Evolutionary conservation across 2,113 vertebrate species (phyloP).

Genomic region (Nanger granti): DNA sequence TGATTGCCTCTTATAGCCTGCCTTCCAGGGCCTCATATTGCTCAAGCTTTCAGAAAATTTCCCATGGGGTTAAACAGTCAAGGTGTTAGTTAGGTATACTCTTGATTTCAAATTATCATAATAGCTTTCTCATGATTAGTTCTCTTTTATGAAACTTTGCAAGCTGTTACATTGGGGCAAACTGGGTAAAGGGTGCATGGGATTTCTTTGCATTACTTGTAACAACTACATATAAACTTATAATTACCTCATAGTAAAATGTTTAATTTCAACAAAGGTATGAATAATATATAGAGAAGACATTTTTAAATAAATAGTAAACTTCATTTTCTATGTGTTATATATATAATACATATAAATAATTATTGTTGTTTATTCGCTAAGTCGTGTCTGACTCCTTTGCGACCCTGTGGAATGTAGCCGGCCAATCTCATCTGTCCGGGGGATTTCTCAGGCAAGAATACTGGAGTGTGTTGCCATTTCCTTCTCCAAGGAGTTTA

Average conservation of each 20-base stretch:
- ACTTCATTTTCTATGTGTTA: neutral
- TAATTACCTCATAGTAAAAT: neutral
- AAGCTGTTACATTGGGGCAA: neutral
- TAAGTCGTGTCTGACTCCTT: accelerated
- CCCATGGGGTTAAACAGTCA: neutral
- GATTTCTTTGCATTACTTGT: neutral
- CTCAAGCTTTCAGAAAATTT: neutral
- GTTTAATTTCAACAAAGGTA: neutral
- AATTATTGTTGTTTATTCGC: neutral
- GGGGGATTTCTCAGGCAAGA: neutral
- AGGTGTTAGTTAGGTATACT: neutral
- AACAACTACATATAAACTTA: neutral
- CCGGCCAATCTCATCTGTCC: accelerated
- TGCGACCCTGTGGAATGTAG: neutral
- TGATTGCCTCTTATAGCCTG: neutral
- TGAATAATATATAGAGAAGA: neutral
- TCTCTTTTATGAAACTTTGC: neutral
- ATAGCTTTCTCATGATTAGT: neutral
- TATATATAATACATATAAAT: neutral
- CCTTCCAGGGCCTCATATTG: neutral
- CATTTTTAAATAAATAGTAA: neutral
- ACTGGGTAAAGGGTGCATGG: neutral
- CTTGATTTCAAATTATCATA: neutral
- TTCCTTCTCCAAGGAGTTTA: neutral
- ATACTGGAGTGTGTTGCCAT: neutral